Percentiles rank a stretch among this genome's conserved stretches.
Evolutionary conservation across 2,888 invertebrate species (phyloP).

Genomic region (Pachymerium ferrugineum): DNA sequence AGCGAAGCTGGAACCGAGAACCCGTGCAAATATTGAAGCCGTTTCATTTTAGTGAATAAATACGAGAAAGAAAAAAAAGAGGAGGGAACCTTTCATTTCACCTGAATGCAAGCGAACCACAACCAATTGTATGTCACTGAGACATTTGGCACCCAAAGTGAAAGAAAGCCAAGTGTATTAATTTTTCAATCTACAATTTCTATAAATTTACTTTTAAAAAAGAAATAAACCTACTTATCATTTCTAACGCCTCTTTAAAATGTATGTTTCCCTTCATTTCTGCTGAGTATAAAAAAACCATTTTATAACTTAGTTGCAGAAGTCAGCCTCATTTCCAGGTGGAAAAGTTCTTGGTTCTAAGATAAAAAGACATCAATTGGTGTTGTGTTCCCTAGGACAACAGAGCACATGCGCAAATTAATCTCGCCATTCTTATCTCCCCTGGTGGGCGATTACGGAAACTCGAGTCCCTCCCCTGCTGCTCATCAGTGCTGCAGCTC

Average conservation of each 20-base stretch:
- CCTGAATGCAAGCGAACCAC: constrained; percentile 22
- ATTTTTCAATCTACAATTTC: constrained; percentile 5
- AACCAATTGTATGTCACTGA: background rate
- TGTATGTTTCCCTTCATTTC: too few species aligned
- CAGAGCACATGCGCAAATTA: constrained; percentile 15
- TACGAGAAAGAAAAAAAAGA: background rate
- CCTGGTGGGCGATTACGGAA: constrained; percentile 18
- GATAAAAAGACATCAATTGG: background rate
- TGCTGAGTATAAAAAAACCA: too few species aligned
- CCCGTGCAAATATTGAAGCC: constrained; percentile 22
- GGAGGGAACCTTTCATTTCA: constrained; percentile 16
- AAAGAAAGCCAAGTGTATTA: background rate
- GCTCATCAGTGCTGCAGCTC: background rate
- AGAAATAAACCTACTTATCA: background rate
- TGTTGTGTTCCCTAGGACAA: background rate
- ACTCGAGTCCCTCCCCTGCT: constrained; percentile 15
- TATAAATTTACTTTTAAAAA: too few species aligned
- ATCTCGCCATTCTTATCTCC: constrained; percentile 25
- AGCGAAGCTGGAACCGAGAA: constrained; percentile 17
- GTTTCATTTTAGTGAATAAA: constrained; percentile 25
- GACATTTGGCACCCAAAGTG: background rate
- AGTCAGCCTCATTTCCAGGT: background rate
- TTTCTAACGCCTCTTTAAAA: too few species aligned
- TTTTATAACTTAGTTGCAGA: background rate
- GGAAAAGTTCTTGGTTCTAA: background rate